Evolutionary conservation across 2,888 invertebrate genomes (phyloP), one percentile per base, ranked within the genome.

Genomic region (Machimus atricapillus): DNA sequence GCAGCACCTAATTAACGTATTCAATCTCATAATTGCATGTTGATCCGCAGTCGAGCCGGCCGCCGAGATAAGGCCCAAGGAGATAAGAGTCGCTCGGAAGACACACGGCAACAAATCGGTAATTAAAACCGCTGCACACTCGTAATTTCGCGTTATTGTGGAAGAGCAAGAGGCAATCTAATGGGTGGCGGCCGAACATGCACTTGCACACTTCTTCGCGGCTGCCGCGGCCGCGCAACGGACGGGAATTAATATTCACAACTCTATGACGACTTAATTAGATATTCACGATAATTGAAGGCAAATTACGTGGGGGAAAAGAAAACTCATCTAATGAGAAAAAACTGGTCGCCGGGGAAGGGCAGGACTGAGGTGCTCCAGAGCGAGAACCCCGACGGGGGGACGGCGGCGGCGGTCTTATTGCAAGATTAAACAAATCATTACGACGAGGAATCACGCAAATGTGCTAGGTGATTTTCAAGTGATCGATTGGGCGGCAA

Each of bases 211-310:
- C 73, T 56, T 66, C 66, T 19, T 56, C 19, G 23, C 23, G 58
- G n/a, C 58, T 9, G 23, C n/a, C n/a, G n/a, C n/a, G n/a, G n/a
- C n/a, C n/a, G n/a, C 31, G n/a, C 27, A 78, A n/a, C 66, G 14
- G 37, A 23, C 43, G 37, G n/a, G 58, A 86, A 86, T 86, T 85
- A 85, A 85, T 86, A 86, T 86, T 78, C 86, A 86, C 78, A 77
- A 79, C 40, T 79, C 76, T 79, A 78, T 86, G 86, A 86, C 78
- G 78, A 86, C 31, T 86, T 86, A 86, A 86, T 86, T 86, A 86
- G 78, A 79, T 78, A 86, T 86, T 86, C 58, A 86, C 85, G 74
- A 74, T 85, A 74, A 73, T 85, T 73, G 83, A 37, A 31, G 19
- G 19, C 16, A 66, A 37, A 34, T 66, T 34, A 76, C 40, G 76